Evolutionary conservation across 2,888 invertebrate genomes (phyloP), one percentile per base, ranked within the genome.

Genomic region (Coelopa pilipes): DNA sequence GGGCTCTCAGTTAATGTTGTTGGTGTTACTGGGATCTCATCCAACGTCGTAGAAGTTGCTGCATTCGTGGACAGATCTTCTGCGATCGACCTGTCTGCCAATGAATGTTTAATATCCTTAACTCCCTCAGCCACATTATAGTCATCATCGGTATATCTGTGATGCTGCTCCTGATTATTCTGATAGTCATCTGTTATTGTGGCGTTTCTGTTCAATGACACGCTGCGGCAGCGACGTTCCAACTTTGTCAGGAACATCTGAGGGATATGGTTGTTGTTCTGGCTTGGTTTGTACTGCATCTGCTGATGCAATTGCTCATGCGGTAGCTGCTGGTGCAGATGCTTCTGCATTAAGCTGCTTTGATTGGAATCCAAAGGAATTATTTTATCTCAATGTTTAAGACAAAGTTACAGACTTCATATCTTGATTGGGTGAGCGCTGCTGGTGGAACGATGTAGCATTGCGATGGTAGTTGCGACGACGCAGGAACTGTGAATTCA

Each of bases 401-500:
- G n/a, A 9, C 21, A 15, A 24, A 62, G 4, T 34, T 12, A 62
- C 60, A 13, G 24, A 62, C 34, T 62, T 62, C 9, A 21, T 62
- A 11, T 62, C 60, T 53, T 53, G 53, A 4, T 53, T 15, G 10
- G n/a, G 74, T 5, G 78, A 77, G 63, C 75, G 72, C 55, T 79
- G 78, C 13, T 78, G 68, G 2, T 69, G 53, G 17, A 55, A 65
- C 46, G 69, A 45, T 49, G 71, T 70, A 17, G 78, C 66, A 45
- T 76, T 78, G 45, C 78, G 75, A 73, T 78, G 79, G 24, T 59
- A 76, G 19, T 78, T 79, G 4, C 34, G 34, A 4, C 34, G 34
- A 55, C 80, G 75, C 2, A 80, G 21, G 24, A 78, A 67, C 45
- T 76, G 75, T 21, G 71, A 63, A 34, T 78, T 79, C 57, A 78